These are phyloP conservation scores for Glyphotaelius pellucidus DNA, from an alignment of 2,888 invertebrate species.

Conservation along the genomic window DNA sequence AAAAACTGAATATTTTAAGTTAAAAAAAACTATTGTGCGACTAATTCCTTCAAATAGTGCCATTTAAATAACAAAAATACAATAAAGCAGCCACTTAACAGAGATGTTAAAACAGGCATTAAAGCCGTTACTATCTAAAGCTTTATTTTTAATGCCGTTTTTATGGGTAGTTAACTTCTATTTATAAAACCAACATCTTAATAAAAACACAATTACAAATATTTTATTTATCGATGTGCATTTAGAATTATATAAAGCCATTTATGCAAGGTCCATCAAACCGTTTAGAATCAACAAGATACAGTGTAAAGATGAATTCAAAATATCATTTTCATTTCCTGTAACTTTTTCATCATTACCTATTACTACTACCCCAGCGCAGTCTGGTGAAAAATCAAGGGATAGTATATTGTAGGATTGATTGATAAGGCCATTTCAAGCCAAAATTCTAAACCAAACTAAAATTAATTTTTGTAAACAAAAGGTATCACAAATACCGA, in stretches of 20 bases:
- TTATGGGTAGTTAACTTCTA: conserved; percentile 3
- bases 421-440: too few species aligned
- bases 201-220: background rate
- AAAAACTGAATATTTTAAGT: background rate
- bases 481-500: too few species aligned
- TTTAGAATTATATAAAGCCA: background rate
- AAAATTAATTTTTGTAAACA: too few species aligned
- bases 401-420: too few species aligned
- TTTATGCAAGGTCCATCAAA: too few species aligned
- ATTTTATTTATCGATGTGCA: background rate
- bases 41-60: background rate
- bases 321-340: too few species aligned
- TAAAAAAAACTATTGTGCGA: background rate
- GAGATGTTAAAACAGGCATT: conserved; percentile 2
- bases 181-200: background rate
- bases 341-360: too few species aligned
- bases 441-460: too few species aligned
- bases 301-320: too few species aligned
- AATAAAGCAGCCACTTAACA: background rate
- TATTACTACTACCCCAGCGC: background rate
- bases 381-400: too few species aligned
- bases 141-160: background rate
- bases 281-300: too few species aligned
- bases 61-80: background rate
- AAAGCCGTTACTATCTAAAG: background rate